Evolutionary conservation across 1,140 invertebrate genomes (phyloP).

Genomic region (Trichonephila inaurata): DNA sequence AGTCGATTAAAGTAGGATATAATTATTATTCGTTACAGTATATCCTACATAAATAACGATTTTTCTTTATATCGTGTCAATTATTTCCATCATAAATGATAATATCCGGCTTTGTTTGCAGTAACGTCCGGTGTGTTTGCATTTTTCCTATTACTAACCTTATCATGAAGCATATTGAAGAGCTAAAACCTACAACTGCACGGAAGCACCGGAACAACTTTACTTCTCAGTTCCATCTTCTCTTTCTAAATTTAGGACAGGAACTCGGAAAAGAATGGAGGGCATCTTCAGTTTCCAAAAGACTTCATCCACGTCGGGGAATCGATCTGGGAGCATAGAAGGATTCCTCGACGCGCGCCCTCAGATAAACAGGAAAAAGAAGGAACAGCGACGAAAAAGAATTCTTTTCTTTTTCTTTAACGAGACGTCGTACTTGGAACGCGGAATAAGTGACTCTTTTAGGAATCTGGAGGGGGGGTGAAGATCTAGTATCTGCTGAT

Average conservation of each 20-base stretch:
- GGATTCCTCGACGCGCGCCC: not conserved
- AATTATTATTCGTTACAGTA: too few relatives aligned
- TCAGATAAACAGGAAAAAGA: not conserved
- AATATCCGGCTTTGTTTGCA: too few relatives aligned
- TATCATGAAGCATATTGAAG: too few relatives aligned
- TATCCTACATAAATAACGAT: too few relatives aligned
- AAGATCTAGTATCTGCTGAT: not conserved
- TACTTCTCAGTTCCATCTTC: not conserved
- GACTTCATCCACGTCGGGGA: not conserved
- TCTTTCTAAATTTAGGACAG: conserved; percentile 3
- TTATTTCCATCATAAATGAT: too few relatives aligned
- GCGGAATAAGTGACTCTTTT: not conserved
- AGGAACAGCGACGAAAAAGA: not conserved
- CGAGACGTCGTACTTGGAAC: not conserved
- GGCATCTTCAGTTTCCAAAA: not conserved
- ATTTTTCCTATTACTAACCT: too few relatives aligned
- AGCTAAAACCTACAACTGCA: too few relatives aligned
- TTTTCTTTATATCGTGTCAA: too few relatives aligned
- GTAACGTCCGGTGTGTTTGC: too few relatives aligned
- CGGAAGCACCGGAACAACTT: not conserved
- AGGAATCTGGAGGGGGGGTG: not conserved
- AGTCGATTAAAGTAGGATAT: too few relatives aligned
- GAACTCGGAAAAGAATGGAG: not conserved
- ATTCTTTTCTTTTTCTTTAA: conserved; percentile 5
- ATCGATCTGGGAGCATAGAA: not conserved